A percentile compares a stretch with the other conserved stretches of the same genome.
phyloP scores from a whole-genome alignment of 2,797 vertebrate genomes.

The Peromyscus melanophrys region DNA sequence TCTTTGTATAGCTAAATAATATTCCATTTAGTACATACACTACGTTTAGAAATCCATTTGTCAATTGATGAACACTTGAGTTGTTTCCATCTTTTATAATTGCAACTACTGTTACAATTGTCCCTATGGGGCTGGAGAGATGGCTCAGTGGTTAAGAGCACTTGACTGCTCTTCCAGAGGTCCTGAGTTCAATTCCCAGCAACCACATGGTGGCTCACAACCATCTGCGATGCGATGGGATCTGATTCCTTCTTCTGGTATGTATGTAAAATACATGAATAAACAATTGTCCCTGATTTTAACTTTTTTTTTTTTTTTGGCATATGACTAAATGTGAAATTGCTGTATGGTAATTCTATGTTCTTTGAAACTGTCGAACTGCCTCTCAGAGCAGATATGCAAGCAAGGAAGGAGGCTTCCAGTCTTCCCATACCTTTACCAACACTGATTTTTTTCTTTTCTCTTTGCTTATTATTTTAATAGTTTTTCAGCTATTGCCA shows the following conservation, averaged over 20 bases:
- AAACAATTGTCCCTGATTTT: not conserved
- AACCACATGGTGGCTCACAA: too few species aligned
- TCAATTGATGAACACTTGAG: not conserved
- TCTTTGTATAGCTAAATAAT: not conserved
- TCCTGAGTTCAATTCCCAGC: too few species aligned
- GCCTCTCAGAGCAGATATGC: not conserved
- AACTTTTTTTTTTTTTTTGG: not conserved
- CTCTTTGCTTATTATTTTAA: not conserved
- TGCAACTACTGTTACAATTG: not conserved
- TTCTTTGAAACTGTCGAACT: not conserved
- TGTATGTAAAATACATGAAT: too few species aligned
- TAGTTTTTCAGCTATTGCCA: not conserved
- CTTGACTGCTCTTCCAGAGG: too few species aligned
- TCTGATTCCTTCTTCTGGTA: too few species aligned
- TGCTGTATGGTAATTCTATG: not conserved
- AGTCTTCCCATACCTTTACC: not conserved
- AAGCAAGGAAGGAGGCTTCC: not conserved
- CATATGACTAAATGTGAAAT: not conserved
- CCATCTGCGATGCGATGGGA: too few species aligned
- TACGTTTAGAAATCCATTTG: not conserved
- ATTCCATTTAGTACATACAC: not conserved
- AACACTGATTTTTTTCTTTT: not conserved
- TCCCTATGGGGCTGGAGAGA: not conserved
- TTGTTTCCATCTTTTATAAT: not conserved
- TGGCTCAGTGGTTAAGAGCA: too few species aligned